Evolutionary conservation across 2,113 vertebrate genomes (phyloP).

Genomic region (Halcyon senegalensis): DNA sequence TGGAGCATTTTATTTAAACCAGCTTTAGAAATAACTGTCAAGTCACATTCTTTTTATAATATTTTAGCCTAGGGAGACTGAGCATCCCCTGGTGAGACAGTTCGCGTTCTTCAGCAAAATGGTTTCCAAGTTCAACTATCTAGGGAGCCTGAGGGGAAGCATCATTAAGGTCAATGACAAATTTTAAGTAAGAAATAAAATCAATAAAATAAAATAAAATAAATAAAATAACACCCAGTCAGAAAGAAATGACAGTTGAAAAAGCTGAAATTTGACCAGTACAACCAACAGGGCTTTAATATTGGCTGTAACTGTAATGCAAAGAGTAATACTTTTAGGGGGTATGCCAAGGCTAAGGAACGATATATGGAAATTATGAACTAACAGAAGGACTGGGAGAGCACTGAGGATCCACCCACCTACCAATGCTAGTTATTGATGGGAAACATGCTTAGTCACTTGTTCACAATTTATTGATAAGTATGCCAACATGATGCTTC

Average conservation of each 20-base stretch:
- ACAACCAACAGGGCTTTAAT: not conserved
- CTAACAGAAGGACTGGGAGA: not conserved
- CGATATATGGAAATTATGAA: constrained; percentile 15
- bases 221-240: not conserved
- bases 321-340: not conserved
- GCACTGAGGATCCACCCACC: not conserved
- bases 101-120: not conserved
- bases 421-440: not conserved
- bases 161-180: constrained; percentile 8
- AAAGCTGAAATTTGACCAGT: constrained; percentile 27
- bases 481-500: not conserved
- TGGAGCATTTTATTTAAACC: constrained; percentile 34
- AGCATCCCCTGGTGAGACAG: constrained; percentile 1
- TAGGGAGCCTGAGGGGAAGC: constrained; percentile 29
- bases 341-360: not conserved
- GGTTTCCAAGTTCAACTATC: constrained; percentile 7
- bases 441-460: not conserved
- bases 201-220: not conserved
- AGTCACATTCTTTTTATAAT: constrained; percentile 29
- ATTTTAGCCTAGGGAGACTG: constrained; percentile 24
- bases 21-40: constrained; percentile 39
- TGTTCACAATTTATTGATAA: not conserved
- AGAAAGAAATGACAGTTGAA: not conserved
- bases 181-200: constrained; percentile 8
- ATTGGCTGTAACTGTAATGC: constrained; percentile 20